These are phyloP conservation scores for Pachycephus smyrnensis DNA, from an alignment of 2,888 invertebrate species.

Conservation along the genomic window DNA sequence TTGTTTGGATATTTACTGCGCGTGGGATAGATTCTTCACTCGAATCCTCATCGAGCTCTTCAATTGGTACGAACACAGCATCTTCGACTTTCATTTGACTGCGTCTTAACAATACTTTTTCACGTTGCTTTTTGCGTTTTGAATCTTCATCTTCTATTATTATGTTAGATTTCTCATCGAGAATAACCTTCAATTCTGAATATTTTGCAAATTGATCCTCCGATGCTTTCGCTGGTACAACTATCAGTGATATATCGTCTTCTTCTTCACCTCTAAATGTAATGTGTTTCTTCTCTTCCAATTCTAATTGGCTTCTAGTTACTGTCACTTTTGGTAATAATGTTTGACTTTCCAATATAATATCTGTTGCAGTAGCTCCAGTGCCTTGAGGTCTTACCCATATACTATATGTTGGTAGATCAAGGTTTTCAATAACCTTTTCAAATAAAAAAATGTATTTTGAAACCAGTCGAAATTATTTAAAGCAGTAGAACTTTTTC, in stretches of 20 bases:
- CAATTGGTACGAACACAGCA: conserved; percentile 3
- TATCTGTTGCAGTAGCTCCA: conserved; percentile 27
- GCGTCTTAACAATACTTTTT: conserved; percentile 34
- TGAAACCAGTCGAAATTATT: not conserved
- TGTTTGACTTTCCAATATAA: conserved; percentile 33
- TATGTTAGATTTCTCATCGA: conserved; percentile 50
- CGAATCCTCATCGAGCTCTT: conserved; percentile 33
- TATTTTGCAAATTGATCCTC: not conserved
- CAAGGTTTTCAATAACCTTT: conserved; percentile 32
- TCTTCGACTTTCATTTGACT: conserved; percentile 23
- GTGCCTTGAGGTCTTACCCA: conserved; percentile 29
- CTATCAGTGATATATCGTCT: not conserved
- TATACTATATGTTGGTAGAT: conserved; percentile 28
- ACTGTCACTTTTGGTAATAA: conserved; percentile 29
- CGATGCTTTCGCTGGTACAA: not conserved
- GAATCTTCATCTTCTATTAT: conserved; percentile 42
- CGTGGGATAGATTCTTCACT: conserved; percentile 41
- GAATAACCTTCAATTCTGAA: conserved; percentile 31
- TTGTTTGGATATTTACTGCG: conserved; percentile 13
- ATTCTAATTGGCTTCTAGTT: conserved; percentile 23
- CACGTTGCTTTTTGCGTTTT: conserved; percentile 39
- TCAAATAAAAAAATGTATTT: not conserved
- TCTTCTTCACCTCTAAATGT: conserved; percentile 23
- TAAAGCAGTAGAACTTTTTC: not conserved
- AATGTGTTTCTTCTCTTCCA: conserved; percentile 35